A percentile compares a stretch with the other conserved stretches of the same genome.
phyloP scores from a whole-genome alignment of 1,140 invertebrate genomes.

The Dinoponera quadriceps region DNA sequence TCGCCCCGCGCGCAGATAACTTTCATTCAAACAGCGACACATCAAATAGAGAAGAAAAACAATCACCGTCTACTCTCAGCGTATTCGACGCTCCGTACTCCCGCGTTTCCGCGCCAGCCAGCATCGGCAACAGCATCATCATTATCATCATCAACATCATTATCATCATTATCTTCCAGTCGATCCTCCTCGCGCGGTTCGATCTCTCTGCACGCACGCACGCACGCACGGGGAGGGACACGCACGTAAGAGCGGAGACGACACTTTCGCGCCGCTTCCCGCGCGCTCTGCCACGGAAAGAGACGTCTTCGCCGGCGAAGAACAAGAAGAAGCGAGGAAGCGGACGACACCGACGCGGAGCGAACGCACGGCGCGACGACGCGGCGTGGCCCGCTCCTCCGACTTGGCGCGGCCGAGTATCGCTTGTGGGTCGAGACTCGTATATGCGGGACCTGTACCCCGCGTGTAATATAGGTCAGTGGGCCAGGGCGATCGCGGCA shows the following conservation, averaged over 20 bases:
- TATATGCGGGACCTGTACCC: conserved; percentile 82
- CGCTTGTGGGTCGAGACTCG: conserved; percentile 77
- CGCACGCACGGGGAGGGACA: neutral
- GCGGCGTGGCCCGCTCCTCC: conserved; percentile 60
- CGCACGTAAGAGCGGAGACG: no score
- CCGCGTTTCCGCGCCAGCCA: neutral
- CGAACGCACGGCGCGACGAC: conserved; percentile 37
- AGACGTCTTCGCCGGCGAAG: conserved; percentile 14
- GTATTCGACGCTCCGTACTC: conserved; percentile 24
- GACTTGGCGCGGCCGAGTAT: conserved; percentile 74
- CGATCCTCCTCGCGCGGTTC: conserved; percentile 6
- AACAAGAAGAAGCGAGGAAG: no score
- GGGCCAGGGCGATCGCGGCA: conserved; percentile 85
- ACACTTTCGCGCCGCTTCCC: neutral
- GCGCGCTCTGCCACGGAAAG: neutral
- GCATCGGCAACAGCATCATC: neutral
- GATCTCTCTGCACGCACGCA: neutral
- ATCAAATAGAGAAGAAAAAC: neutral
- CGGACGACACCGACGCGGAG: conserved; percentile 36
- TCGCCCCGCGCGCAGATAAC: no score
- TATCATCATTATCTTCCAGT: conserved; percentile 15
- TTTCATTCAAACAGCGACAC: neutral
- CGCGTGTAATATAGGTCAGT: conserved; percentile 85
- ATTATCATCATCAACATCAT: conserved; percentile 35
- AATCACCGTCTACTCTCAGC: conserved; percentile 4